Evolutionary conservation across 2,113 vertebrate species (phyloP), one percentile per base, ranked within the genome.

Genomic region (Leptodactylus fuscus): DNA sequence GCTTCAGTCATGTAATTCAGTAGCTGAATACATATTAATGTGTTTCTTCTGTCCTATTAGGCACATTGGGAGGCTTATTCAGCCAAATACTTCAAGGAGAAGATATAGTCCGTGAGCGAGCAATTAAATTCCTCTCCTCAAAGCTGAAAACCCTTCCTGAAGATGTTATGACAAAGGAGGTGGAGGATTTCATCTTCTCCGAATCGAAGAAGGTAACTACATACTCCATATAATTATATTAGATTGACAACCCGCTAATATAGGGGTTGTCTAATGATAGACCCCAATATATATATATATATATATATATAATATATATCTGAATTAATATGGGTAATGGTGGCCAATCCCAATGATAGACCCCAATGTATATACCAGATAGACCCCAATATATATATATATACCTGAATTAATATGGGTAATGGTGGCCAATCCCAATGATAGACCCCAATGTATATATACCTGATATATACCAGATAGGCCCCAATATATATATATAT

Each of bases 1-100:
- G n/a, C n/a, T n/a, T n/a, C n/a, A n/a, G n/a, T n/a, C n/a, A n/a
- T n/a, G n/a, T n/a, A n/a, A n/a, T 58, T 58, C 9, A 24, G 55
- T 24, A 8, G 1, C 58, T 22, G 27, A 12, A 29, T 29, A 62
- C 10, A 29, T 29, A 65, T 65, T 12, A 44, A 41, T 34, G 12
- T 32, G 41, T 24, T 20, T 32, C 7, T 55, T 82, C 9, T 38
- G 5, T n/a, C 15, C 4, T 3, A 87, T 16, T 87, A 99, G 98
- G 98, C 27, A 99, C 97, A 22, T 91, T 99, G 76, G 97, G 97
- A 73, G 98, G 98, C n/a, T 95, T 99, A 65, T 99, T 98, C 90
- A 98, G 97, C 86, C 98, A 99, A 73, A 97, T 99, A 90, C 95
- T 99, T 88, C 98, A 99, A 88, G 98, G 98, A 53, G 98, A 99